Conservation (phyloP, 1,140 invertebrate species). For the Pissodes strobi region DNA sequence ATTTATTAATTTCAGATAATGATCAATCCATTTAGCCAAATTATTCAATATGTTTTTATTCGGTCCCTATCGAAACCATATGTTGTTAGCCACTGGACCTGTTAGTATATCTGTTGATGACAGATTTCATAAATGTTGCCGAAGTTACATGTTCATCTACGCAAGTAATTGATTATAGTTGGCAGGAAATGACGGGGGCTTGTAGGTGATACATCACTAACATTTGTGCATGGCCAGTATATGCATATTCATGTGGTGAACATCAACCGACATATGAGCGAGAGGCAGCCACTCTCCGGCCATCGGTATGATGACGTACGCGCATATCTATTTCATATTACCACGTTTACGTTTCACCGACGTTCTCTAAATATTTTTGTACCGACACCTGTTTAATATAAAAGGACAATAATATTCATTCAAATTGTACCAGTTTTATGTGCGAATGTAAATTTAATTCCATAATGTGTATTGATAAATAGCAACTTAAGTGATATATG, state of each 20-base stretch:
- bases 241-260: slow-evolving; percentile 53
- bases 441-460: too few relatives aligned
- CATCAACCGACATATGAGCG: slow-evolving; percentile 33
- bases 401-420: too few relatives aligned
- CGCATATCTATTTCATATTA: slow-evolving; percentile 26
- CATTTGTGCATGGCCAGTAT: slow-evolving; percentile 49
- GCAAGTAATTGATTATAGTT: slow-evolving; percentile 56
- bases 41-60: too few relatives aligned
- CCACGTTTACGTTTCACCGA: slow-evolving; percentile 17
- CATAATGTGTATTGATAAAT: too few relatives aligned
- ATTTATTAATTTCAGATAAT: too few relatives aligned
- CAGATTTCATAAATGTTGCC: slow-evolving; percentile 53
- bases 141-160: slow-evolving; percentile 56
- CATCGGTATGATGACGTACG: slow-evolving; percentile 15
- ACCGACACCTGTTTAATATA: too few relatives aligned
- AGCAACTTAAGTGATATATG: too few relatives aligned
- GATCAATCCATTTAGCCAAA: too few relatives aligned
- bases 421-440: too few relatives aligned
- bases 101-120: slow-evolving; percentile 48
- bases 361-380: slow-evolving; percentile 29
- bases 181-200: slow-evolving; percentile 55
- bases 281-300: slow-evolving; percentile 12
- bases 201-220: slow-evolving; percentile 57
- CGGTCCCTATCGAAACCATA: too few relatives aligned
- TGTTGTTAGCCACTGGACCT: slow-evolving; percentile 8